These are phyloP conservation scores for Psittacus erithacus DNA, from an alignment of 2,113 vertebrate genomes.

Conservation along the genomic window DNA sequence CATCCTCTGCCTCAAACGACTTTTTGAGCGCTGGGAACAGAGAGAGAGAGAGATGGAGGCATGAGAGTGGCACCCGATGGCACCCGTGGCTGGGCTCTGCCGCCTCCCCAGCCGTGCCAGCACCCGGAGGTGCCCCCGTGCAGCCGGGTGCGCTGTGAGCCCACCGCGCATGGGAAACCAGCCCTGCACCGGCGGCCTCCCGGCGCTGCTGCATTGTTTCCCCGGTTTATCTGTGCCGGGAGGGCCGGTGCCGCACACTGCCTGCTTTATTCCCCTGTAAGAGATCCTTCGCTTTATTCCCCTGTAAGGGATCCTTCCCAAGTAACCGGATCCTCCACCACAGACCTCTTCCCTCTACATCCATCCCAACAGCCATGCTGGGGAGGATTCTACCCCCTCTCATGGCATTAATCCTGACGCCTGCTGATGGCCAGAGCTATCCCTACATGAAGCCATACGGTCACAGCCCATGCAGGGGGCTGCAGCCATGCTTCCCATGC, in stretches of 20 bases:
- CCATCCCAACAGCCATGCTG: background rate
- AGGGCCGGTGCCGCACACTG: slow-evolving; percentile 14
- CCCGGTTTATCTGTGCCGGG: background rate
- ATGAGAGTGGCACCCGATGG: background rate
- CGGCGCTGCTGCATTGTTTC: background rate
- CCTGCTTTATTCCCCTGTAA: slow-evolving; percentile 55
- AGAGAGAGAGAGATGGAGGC: background rate
- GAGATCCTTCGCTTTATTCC: slow-evolving; percentile 45
- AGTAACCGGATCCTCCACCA: slow-evolving; percentile 14
- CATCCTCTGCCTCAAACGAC: slow-evolving; percentile 86
- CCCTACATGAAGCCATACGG: rapidly evolving
- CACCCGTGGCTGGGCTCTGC: rapidly evolving
- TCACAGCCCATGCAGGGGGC: rapidly evolving
- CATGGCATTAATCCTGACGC: background rate
- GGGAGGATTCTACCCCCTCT: background rate
- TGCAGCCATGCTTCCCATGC: background rate
- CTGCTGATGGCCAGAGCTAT: background rate
- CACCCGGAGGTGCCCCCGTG: rapidly evolving
- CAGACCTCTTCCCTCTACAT: background rate
- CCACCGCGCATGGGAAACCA: background rate
- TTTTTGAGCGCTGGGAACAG: slow-evolving; percentile 82
- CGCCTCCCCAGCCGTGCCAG: background rate
- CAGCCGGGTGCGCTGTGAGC: background rate
- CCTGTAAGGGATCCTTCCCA: slow-evolving; percentile 7
- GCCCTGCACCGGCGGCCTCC: background rate